Evolutionary conservation across 2,888 invertebrate species (phyloP), one percentile per base, ranked within the genome.

Genomic region (Polydrusus pterygomalis): DNA sequence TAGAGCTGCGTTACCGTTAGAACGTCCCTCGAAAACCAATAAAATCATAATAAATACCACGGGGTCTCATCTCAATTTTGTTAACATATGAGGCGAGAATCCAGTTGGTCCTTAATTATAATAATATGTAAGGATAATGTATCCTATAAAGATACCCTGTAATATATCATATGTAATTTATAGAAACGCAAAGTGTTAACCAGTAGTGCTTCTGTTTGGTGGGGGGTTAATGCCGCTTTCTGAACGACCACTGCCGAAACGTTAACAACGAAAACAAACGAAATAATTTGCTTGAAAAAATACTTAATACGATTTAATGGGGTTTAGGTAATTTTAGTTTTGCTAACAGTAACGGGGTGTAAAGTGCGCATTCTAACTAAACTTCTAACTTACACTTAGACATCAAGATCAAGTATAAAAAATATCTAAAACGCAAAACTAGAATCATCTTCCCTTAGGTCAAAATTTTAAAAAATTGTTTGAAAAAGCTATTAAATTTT

Each of bases 131-230:
- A 87, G 88, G 88, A 88, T 87, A 88, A 87, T 87, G 87, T 87
- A 88, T 87, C 87, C 87, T 86, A 87, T 85, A 80, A 86, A 88
- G 88, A 88, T 88, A 88, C 88, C 88, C 88, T 88, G 88, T 88
- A 87, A 87, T 88, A 87, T 85, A 87, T 87, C 87, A 87, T 87
- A 87, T 87, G 86, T 85, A 85, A 86, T 85, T 83, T 81, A 71
- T 77, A 77, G 76, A 78, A 87, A 87, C 87, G 86, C 85, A 87
- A 87, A 85, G 86, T 85, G 85, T 81, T 87, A 87, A 87, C 86
- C 86, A 86, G 87, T 86, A 87, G 87, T 87, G 87, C 87, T 86
- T 87, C 87, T 87, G 87, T 87, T 87, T 87, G 87, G 87, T 87
- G 87, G 87, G 85, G 85, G 75, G 47, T 64, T 71, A 65, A 60